Conservation (phyloP, 2,797 vertebrate species). For the Limnodromus scolopaceus region DNA sequence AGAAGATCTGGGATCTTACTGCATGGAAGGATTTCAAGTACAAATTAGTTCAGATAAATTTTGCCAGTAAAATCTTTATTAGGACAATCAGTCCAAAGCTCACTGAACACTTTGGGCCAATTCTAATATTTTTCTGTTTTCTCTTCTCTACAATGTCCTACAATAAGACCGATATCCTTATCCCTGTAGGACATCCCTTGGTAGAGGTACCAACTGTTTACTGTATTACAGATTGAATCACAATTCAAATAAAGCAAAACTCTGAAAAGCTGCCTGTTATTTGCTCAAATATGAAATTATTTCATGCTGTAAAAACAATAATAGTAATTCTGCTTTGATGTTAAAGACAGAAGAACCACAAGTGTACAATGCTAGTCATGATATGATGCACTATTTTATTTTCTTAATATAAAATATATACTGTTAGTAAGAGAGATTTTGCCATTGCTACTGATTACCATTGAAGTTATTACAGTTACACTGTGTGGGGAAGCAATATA, state of each 20-base stretch:
- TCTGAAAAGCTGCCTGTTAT: neutral
- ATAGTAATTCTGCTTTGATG: neutral
- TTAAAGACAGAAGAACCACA: neutral
- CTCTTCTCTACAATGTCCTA: neutral
- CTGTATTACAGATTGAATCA: neutral
- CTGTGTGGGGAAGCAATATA: neutral
- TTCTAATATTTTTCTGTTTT: neutral
- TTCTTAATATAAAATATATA: neutral
- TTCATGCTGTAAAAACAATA: neutral
- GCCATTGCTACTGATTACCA: neutral
- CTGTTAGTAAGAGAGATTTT: neutral
- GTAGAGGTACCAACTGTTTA: neutral
- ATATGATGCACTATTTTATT: neutral
- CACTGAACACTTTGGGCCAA: neutral
- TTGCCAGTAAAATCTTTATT: neutral
- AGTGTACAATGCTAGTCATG: fast-evolving
- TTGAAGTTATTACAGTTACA: neutral
- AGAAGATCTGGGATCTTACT: neutral
- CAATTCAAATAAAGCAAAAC: neutral
- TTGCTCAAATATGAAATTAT: neutral
- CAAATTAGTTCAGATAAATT: neutral
- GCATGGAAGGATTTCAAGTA: neutral
- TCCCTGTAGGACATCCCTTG: neutral
- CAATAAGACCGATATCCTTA: neutral
- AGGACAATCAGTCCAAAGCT: neutral